Evolutionary conservation across 2,113 vertebrate genomes (phyloP).

Genomic region (Ceyx melanurus): DNA sequence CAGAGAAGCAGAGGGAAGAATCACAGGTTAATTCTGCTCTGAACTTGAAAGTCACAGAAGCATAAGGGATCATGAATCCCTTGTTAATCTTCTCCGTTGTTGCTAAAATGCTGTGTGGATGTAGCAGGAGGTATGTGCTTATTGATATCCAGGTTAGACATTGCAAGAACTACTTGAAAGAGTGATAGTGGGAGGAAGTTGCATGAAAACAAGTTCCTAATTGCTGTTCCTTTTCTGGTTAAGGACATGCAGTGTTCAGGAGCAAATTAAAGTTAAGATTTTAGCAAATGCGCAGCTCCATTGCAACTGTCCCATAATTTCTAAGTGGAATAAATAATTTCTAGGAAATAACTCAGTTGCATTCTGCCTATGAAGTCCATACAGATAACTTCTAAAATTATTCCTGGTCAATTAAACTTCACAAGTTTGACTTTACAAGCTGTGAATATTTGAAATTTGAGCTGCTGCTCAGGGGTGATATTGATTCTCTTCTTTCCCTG

Average conservation of each 20-base stretch:
- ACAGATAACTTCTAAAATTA: constrained; percentile 42
- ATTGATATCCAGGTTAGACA: background rate
- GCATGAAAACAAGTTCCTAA: constrained; percentile 5
- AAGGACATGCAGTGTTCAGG: background rate
- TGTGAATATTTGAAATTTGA: constrained; percentile 56
- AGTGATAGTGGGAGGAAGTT: background rate
- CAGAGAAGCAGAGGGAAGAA: constrained; percentile 10
- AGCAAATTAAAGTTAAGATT: constrained; percentile 1
- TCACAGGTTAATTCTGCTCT: constrained; percentile 29
- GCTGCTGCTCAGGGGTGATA: constrained; percentile 33
- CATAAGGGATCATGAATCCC: background rate
- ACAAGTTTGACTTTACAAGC: constrained; percentile 43
- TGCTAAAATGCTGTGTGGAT: background rate
- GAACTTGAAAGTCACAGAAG: constrained; percentile 14
- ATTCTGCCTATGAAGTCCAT: constrained; percentile 8
- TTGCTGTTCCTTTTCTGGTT: background rate
- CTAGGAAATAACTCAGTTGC: background rate
- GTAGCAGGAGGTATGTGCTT: background rate
- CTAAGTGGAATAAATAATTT: constrained; percentile 47
- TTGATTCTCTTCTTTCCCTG: constrained; percentile 24
- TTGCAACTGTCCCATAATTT: background rate
- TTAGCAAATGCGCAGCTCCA: background rate
- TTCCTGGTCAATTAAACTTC: constrained; percentile 61
- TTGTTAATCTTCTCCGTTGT: constrained; percentile 15
- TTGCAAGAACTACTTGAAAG: background rate